These are phyloP conservation scores for Oscheius onirici DNA, from an alignment of 2,888 invertebrate genomes.

Conservation along the genomic window DNA sequence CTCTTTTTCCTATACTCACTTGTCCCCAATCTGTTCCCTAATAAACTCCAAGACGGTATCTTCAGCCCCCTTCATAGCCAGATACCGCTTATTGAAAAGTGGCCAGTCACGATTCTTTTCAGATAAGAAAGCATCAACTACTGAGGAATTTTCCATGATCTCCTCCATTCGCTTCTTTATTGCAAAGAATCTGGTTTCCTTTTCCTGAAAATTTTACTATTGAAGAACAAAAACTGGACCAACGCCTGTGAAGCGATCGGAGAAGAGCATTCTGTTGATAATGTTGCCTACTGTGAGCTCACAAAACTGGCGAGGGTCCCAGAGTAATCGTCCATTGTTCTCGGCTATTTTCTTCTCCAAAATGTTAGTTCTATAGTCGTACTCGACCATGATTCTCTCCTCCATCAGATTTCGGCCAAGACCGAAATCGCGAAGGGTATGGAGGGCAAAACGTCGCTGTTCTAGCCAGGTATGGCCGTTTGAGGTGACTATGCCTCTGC, in stretches of 20 bases:
- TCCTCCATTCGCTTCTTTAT: slow-evolving; percentile 1
- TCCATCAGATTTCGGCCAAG: slow-evolving; percentile 21
- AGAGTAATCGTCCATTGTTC: background rate
- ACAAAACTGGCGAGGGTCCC: slow-evolving; percentile 1
- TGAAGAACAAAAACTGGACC: too few species aligned
- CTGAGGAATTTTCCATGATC: background rate
- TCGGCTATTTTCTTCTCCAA: background rate
- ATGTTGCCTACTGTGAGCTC: slow-evolving; percentile 25
- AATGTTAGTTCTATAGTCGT: slow-evolving; percentile 4
- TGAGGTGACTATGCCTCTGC: slow-evolving; percentile 7
- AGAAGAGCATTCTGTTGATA: slow-evolving; percentile 27
- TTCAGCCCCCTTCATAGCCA: background rate
- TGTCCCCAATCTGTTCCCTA: slow-evolving; percentile 4
- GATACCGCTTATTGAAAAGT: background rate
- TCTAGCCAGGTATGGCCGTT: slow-evolving; percentile 18
- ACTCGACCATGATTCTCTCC: slow-evolving; percentile 24
- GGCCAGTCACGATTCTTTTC: slow-evolving; percentile 1
- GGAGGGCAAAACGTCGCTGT: slow-evolving; percentile 25
- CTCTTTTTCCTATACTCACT: too few species aligned
- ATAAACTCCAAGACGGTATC: background rate
- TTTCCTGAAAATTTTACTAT: slow-evolving; percentile 1
- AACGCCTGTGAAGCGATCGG: slow-evolving; percentile 19
- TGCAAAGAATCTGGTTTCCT: slow-evolving; percentile 6
- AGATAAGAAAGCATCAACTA: background rate
- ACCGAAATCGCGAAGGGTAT: slow-evolving; percentile 23